phyloP scores from a whole-genome alignment of 1,140 invertebrate genomes.

The Temnothorax nylanderi region DNA sequence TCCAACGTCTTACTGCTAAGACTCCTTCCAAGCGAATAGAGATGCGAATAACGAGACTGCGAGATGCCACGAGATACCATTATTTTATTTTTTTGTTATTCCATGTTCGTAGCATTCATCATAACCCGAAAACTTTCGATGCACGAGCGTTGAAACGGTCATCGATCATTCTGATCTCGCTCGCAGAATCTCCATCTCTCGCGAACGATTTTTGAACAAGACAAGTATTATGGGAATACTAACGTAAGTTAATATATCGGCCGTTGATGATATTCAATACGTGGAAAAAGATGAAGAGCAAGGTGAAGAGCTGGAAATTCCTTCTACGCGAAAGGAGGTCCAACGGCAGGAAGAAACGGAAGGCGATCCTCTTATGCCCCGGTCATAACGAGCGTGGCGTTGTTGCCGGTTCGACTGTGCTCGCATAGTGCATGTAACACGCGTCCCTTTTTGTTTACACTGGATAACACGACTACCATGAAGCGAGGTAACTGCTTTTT shows the following conservation, averaged over 20 bases:
- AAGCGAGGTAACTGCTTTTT: slow-evolving; percentile 79
- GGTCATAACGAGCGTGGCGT: slow-evolving; percentile 76
- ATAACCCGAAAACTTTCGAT: background rate
- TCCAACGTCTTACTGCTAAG: slow-evolving; percentile 46
- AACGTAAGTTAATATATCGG: background rate
- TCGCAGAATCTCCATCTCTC: background rate
- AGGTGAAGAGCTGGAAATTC: slow-evolving; percentile 17
- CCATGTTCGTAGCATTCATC: slow-evolving; percentile 1
- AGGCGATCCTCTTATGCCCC: slow-evolving; percentile 42
- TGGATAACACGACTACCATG: slow-evolving; percentile 78
- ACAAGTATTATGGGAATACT: background rate
- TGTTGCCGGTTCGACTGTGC: slow-evolving; percentile 76
- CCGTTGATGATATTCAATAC: background rate
- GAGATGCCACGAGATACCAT: background rate
- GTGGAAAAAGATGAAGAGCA: background rate
- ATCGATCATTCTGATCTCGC: background rate
- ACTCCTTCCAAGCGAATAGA: slow-evolving; percentile 49
- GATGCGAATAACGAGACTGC: slow-evolving; percentile 56
- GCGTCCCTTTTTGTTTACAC: slow-evolving; percentile 79
- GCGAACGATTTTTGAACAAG: background rate
- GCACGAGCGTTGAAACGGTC: background rate
- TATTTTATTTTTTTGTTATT: slow-evolving; percentile 30
- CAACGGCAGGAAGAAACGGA: slow-evolving; percentile 56
- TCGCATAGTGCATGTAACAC: slow-evolving; percentile 63
- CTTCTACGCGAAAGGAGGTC: slow-evolving; percentile 22